Percentiles rank a stretch among this genome's conserved stretches.
Conservation (phyloP, 2,888 invertebrate genomes). For the Cinara cedri region DNA sequence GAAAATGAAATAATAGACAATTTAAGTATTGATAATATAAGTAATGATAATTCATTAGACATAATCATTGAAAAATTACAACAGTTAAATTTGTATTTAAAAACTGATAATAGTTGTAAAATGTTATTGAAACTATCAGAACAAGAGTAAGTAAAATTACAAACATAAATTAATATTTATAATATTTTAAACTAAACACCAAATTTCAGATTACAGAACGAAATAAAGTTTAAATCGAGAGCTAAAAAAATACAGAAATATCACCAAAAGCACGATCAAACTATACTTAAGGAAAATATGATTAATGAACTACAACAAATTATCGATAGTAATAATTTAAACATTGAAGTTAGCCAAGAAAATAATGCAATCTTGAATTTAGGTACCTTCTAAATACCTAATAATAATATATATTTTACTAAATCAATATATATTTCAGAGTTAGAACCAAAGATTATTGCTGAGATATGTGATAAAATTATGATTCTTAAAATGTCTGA, state of each 20-base stretch:
- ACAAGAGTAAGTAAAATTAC: conserved; percentile 6
- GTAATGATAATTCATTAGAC: background rate
- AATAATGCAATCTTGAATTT: background rate
- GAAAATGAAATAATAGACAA: background rate
- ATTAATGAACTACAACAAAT: conserved; percentile 23
- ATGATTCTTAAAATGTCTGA: conserved; percentile 1
- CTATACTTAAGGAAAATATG: background rate
- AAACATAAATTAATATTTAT: background rate
- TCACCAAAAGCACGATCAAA: background rate
- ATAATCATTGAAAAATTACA: conserved; percentile 16
- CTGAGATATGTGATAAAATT: conserved; percentile 20
- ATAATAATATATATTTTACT: background rate
- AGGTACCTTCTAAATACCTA: background rate
- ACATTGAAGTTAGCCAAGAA: conserved; percentile 6
- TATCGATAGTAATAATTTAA: background rate
- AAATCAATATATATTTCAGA: background rate
- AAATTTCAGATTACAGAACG: conserved; percentile 23
- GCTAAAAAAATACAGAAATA: conserved; percentile 30
- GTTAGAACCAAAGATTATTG: conserved; percentile 5
- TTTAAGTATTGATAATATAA: background rate
- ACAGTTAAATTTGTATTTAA: background rate
- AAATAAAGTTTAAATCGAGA: conserved; percentile 15
- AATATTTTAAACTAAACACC: background rate
- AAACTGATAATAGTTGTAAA: background rate
- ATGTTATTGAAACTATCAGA: conserved; percentile 21